Conservation (phyloP, 2,888 invertebrate genomes). For the Amblyjoppa proteus region DNA sequence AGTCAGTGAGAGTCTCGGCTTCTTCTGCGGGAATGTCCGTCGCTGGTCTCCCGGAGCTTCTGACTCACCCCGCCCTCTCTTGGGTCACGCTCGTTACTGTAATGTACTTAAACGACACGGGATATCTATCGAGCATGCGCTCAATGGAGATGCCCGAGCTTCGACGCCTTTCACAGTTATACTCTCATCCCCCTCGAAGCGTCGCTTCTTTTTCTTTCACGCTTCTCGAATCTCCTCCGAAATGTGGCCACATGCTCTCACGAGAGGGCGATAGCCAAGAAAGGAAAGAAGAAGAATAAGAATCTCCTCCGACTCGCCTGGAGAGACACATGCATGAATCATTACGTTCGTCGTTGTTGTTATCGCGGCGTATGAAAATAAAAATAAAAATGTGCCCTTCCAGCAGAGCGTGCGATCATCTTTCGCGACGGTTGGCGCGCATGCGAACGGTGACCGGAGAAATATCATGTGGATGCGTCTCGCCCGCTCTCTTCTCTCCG, state of each 20-base stretch:
- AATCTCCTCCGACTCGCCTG: background rate
- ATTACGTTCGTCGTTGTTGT: background rate
- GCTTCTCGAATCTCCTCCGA: background rate
- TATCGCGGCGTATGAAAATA: background rate
- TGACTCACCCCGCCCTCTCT: background rate
- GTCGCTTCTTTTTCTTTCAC: background rate
- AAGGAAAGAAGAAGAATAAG: too few relatives aligned
- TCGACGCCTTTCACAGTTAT: background rate
- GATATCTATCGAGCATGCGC: background rate
- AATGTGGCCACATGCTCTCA: too few relatives aligned
- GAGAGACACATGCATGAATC: background rate
- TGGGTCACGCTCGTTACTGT: background rate
- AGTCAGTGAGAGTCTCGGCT: constrained; percentile 1
- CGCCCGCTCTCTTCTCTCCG: background rate
- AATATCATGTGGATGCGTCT: background rate
- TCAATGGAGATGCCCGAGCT: background rate
- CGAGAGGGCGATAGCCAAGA: too few relatives aligned
- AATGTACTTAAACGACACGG: background rate
- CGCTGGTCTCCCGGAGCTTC: background rate
- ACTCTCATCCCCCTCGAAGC: background rate
- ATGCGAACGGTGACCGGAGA: constrained; percentile 20
- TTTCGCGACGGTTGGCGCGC: constrained; percentile 48
- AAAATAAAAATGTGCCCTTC: background rate
- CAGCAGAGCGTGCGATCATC: constrained; percentile 23
- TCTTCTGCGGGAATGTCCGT: background rate